Evolutionary conservation across 2,888 invertebrate species (phyloP).

Genomic region (Drosophila paramelanica): DNA sequence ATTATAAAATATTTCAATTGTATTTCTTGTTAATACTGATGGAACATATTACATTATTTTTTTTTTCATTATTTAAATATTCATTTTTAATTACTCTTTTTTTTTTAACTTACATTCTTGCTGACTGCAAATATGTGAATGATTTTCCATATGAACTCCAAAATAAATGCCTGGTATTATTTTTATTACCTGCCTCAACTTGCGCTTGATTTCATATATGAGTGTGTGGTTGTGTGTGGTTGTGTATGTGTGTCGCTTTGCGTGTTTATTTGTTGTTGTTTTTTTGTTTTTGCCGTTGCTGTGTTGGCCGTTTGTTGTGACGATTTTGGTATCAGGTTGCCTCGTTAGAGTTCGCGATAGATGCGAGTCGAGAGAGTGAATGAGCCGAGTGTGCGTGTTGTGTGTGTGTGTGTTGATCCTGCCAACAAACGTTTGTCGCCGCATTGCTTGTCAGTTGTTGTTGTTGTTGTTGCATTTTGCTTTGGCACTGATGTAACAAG

Average conservation of each 20-base stretch:
- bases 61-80: background rate
- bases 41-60: too few relatives aligned
- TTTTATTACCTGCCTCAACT: conserved; percentile 66
- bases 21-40: background rate
- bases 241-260: conserved; percentile 9
- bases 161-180: conserved; percentile 30
- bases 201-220: conserved; percentile 52
- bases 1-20: background rate
- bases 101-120: background rate
- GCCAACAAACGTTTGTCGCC: conserved; percentile 62
- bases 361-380: conserved; percentile 44
- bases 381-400: conserved; percentile 36
- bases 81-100: background rate
- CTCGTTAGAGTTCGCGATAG: conserved; percentile 56
- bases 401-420: conserved; percentile 54
- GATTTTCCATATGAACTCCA: conserved; percentile 36
- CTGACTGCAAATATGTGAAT: conserved; percentile 32
- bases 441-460: conserved; percentile 59
- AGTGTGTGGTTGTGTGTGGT: conserved; percentile 13
- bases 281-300: conserved; percentile 44
- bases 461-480: conserved; percentile 53
- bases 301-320: conserved; percentile 63
- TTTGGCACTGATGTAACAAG: conserved; percentile 82
- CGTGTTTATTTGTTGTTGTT: conserved; percentile 34
- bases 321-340: conserved; percentile 79